Percentiles rank a stretch among this genome's conserved stretches.
phyloP scores from a whole-genome alignment of 2,797 vertebrate genomes.

The Myotis planiceps region DNA sequence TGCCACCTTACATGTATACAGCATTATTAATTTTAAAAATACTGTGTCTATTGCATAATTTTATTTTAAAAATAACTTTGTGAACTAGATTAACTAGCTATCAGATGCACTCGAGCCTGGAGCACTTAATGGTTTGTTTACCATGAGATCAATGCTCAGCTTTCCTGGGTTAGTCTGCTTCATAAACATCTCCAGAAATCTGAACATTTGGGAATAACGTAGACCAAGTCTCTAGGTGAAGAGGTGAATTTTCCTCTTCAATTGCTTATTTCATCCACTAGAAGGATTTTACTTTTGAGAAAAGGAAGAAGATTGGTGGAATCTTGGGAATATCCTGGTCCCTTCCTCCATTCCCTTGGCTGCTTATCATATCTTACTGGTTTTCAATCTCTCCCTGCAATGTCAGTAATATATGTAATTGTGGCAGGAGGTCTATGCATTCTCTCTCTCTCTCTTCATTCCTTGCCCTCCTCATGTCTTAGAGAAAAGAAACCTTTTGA shows the following conservation, averaged over 20 bases:
- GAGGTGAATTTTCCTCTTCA: neutral
- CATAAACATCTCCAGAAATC: neutral
- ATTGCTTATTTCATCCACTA: neutral
- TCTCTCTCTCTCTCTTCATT: neutral
- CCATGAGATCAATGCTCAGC: neutral
- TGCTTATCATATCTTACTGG: neutral
- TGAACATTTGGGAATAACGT: neutral
- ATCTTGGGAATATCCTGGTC: neutral
- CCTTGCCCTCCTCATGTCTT: neutral
- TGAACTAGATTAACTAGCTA: neutral
- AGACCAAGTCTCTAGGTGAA: neutral
- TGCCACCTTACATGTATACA: neutral
- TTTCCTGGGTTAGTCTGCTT: constrained; percentile 14
- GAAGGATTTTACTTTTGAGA: neutral
- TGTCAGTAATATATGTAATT: neutral
- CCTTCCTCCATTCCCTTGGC: neutral
- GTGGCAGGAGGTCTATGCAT: neutral
- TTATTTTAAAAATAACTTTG: constrained; percentile 11
- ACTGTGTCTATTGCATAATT: neutral
- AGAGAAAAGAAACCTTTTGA: neutral
- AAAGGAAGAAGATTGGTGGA: neutral
- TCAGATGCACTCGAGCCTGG: neutral
- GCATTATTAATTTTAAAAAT: neutral
- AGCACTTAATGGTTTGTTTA: neutral
- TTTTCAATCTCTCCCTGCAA: neutral